These are phyloP conservation scores for Spisula subtruncata DNA, from an alignment of 2,888 invertebrate genomes.

Conservation along the genomic window DNA sequence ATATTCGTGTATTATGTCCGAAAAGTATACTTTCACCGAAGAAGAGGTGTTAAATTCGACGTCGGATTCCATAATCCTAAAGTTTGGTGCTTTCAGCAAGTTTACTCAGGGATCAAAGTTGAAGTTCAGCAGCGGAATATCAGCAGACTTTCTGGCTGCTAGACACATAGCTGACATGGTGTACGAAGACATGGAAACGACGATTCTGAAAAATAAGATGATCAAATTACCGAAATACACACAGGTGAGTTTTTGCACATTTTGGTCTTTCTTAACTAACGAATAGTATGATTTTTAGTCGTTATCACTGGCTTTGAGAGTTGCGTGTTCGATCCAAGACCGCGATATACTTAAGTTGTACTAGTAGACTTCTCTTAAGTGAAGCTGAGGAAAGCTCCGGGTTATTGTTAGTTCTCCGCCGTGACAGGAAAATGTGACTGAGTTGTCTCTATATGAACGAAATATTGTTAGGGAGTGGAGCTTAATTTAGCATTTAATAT, in stretches of 20 bases:
- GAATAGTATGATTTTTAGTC: no score
- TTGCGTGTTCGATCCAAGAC: no score
- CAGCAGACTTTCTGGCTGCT: slow-evolving; percentile 82
- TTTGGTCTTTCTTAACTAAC: no score
- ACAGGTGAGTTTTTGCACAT: slow-evolving; percentile 55
- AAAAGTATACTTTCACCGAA: slow-evolving; percentile 66
- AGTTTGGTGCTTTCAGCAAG: slow-evolving; percentile 74
- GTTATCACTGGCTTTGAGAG: no score
- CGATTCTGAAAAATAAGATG: slow-evolving; percentile 72
- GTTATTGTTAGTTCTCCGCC: no score
- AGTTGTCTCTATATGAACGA: no score
- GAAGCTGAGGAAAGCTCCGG: no score
- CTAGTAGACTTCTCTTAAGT: no score
- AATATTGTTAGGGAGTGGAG: no score
- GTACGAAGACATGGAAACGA: slow-evolving; percentile 69
- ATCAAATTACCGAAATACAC: slow-evolving; percentile 73
- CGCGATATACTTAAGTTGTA: no score
- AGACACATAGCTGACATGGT: slow-evolving; percentile 77
- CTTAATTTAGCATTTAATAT: no score
- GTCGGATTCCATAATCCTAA: slow-evolving; percentile 66
- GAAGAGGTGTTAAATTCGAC: slow-evolving; percentile 69
- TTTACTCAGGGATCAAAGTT: slow-evolving; percentile 65
- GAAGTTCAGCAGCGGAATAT: slow-evolving; percentile 74
- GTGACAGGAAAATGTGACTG: no score
- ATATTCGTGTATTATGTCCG: slow-evolving; percentile 65